Evolutionary conservation across 2,888 invertebrate species (phyloP).

Genomic region (Formica aserva): DNA sequence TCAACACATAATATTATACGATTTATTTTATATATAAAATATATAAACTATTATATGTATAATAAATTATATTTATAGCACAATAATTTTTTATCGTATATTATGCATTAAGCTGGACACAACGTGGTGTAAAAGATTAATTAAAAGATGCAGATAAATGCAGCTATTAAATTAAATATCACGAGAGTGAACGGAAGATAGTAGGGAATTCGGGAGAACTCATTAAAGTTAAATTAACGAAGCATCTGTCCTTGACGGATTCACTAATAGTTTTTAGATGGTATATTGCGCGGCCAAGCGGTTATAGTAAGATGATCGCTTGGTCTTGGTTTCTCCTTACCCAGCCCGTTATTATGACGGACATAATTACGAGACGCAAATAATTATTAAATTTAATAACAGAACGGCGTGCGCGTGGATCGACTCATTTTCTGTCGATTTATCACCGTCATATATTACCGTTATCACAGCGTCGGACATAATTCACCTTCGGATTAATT

Average conservation of each 20-base stretch:
- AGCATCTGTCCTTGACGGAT: conserved; percentile 25
- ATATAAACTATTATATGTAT: not conserved
- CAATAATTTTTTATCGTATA: not conserved
- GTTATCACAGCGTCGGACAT: conserved; percentile 40
- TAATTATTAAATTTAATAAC: conserved; percentile 48
- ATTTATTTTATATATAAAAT: not conserved
- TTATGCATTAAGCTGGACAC: not conserved
- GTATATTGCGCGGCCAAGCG: conserved; percentile 9
- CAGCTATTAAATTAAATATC: conserved; percentile 12
- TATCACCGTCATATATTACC: conserved; percentile 33
- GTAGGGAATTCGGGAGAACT: not conserved
- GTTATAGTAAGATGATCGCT: not conserved
- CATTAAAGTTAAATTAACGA: conserved; percentile 32
- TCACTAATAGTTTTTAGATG: conserved; percentile 42
- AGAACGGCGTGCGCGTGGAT: not conserved
- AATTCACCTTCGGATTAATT: conserved; percentile 41
- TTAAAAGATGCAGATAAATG: not conserved
- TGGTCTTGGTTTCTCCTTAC: conserved; percentile 8
- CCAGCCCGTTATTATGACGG: conserved; percentile 12
- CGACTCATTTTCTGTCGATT: conserved; percentile 22
- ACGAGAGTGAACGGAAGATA: not conserved
- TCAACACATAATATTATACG: not conserved
- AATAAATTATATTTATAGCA: not conserved
- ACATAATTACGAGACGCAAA: not conserved
- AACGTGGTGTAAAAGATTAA: not conserved